A percentile compares a stretch with the other conserved stretches of the same genome.
phyloP scores from a whole-genome alignment of 1,140 invertebrate genomes.

The Drosophila ambigua region DNA sequence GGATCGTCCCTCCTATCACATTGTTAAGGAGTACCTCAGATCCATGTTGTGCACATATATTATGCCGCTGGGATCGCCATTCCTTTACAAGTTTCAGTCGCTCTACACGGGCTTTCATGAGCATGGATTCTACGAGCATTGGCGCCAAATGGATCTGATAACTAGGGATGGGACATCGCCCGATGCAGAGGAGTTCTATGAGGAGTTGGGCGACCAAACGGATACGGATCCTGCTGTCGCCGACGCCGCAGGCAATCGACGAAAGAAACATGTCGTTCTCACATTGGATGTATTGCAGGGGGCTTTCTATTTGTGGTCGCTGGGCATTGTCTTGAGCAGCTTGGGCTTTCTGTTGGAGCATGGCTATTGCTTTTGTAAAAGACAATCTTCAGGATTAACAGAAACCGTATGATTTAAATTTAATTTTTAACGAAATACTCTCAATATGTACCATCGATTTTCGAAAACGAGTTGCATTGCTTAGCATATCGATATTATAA shows the following conservation, averaged over 20 bases:
- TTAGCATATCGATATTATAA: too few relatives aligned
- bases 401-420: too few relatives aligned
- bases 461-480: too few relatives aligned
- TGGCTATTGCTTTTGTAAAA: conserved; percentile 22
- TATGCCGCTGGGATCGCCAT: conserved; percentile 66
- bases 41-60: conserved; percentile 73
- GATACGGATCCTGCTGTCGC: conserved; percentile 30
- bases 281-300: conserved; percentile 68
- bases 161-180: conserved; percentile 30
- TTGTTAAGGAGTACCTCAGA: conserved; percentile 71
- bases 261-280: conserved; percentile 59
- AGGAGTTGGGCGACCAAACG: conserved; percentile 59
- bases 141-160: conserved; percentile 53
- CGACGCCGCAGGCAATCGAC: conserved; percentile 9
- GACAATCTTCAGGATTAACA: too few relatives aligned
- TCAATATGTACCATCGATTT: too few relatives aligned
- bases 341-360: conserved; percentile 53
- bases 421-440: too few relatives aligned
- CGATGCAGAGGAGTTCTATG: conserved; percentile 58
- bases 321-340: conserved; percentile 52
- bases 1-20: conserved; percentile 66
- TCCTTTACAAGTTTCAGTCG: conserved; percentile 66
- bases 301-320: conserved; percentile 65
- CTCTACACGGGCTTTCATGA: conserved; percentile 60
- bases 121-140: conserved; percentile 67